These are phyloP conservation scores for Sylvia atricapilla DNA, from an alignment of 2,113 vertebrate genomes.

Conservation along the genomic window DNA sequence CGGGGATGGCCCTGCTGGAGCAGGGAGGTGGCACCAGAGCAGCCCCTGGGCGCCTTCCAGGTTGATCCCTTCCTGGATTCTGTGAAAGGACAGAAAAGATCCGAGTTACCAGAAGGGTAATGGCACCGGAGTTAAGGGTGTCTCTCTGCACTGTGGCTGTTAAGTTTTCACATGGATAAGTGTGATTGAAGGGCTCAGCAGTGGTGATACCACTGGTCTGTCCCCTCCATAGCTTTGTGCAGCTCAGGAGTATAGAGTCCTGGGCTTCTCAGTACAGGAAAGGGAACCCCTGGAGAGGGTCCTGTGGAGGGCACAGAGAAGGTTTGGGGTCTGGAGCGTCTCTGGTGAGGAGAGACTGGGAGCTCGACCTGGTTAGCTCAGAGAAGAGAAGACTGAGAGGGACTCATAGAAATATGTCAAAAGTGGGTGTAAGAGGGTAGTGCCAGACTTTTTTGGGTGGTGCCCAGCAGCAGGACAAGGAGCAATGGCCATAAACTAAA, in stretches of 20 bases:
- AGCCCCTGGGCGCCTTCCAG: no score
- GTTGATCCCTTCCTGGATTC: accelerated
- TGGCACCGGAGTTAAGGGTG: accelerated
- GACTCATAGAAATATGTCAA: background rate
- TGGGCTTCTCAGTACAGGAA: background rate
- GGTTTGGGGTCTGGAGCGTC: background rate
- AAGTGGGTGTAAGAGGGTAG: background rate
- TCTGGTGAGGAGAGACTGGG: background rate
- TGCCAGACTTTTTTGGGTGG: background rate
- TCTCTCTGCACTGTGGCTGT: background rate
- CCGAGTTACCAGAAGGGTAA: background rate
- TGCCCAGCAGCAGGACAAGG: background rate
- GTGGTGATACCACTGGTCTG: background rate
- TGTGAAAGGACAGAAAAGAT: background rate
- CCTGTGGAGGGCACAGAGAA: background rate
- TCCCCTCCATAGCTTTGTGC: background rate
- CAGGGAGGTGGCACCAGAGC: background rate
- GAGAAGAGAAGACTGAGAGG: background rate
- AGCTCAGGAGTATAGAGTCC: background rate
- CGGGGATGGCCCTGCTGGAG: background rate
- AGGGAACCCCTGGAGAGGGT: background rate
- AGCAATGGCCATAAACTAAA: background rate
- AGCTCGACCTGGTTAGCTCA: background rate
- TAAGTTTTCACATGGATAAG: accelerated
- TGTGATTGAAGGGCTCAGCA: background rate